These are phyloP conservation scores for Erinaceus europaeus DNA, from an alignment of 2,113 vertebrate genomes.

Conservation along the genomic window DNA sequence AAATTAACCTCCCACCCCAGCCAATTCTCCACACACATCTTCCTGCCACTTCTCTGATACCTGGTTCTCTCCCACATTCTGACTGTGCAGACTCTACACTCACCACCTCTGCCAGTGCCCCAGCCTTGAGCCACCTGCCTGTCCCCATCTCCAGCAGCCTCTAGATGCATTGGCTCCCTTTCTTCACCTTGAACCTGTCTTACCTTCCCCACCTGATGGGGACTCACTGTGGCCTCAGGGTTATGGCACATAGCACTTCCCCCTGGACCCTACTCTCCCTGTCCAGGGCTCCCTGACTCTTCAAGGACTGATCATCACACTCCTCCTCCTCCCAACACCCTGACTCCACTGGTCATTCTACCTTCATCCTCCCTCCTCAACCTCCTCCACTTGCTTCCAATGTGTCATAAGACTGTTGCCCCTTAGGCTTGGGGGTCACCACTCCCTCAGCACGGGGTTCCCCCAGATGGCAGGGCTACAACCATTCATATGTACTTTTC, in stretches of 20 bases:
- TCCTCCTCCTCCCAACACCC: too few species aligned
- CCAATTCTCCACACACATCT: not conserved
- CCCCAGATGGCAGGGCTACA: not conserved
- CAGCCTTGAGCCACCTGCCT: too few species aligned
- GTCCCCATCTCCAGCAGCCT: not conserved
- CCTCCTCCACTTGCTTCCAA: rapidly evolving
- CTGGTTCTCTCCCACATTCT: not conserved
- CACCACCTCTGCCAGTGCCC: not conserved
- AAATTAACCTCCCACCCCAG: too few species aligned
- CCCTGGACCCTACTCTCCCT: rapidly evolving
- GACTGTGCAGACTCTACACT: rapidly evolving
- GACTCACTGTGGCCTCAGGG: too few species aligned
- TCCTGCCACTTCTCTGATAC: too few species aligned
- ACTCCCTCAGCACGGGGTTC: not conserved
- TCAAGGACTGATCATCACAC: too few species aligned
- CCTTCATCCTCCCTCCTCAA: not conserved
- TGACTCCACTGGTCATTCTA: rapidly evolving
- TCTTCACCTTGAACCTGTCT: not conserved
- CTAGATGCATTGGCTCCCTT: not conserved
- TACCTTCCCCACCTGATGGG: too few species aligned
- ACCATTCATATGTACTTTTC: rapidly evolving
- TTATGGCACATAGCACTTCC: too few species aligned
- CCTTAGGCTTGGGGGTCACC: not conserved
- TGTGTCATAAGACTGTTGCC: rapidly evolving
- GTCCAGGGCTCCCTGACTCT: rapidly evolving